Conservation (phyloP, 2,797 vertebrate species). For the Mus spretus region DNA sequence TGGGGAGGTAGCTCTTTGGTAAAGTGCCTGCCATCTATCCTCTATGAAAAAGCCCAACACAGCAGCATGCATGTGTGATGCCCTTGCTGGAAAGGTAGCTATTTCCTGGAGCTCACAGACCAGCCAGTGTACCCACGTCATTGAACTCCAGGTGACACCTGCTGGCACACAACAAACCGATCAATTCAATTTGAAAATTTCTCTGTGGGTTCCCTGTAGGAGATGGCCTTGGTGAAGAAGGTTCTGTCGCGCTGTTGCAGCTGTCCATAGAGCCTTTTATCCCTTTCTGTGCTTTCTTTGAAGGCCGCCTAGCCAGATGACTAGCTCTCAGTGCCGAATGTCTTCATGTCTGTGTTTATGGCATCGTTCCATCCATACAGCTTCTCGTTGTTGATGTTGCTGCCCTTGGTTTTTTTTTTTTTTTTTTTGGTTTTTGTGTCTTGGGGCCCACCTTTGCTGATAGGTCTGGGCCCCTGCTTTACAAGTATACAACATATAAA, state of each 20-base stretch:
- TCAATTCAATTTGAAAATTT: neutral
- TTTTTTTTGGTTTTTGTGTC: neutral
- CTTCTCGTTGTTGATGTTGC: neutral
- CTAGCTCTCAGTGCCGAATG: neutral
- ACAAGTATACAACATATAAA: neutral
- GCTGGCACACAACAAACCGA: neutral
- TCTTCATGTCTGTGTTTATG: neutral
- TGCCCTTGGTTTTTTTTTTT: neutral
- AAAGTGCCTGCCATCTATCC: neutral
- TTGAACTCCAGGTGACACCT: neutral
- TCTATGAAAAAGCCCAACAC: neutral
- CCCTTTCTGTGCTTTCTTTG: neutral
- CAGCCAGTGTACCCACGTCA: neutral
- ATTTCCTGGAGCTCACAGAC: neutral
- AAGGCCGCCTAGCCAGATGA: neutral
- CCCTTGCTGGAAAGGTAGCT: neutral
- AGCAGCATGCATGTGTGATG: neutral
- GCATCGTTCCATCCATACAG: accelerated
- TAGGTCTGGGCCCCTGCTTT: neutral
- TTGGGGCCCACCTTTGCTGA: neutral
- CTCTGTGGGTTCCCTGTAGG: neutral
- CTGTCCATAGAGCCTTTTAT: accelerated
- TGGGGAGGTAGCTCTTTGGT: neutral
- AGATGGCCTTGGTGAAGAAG: neutral
- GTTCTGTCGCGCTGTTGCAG: accelerated